Base-by-base conservation (phyloP, 2,888 invertebrate species). In the Catocala sponsa region DNA sequence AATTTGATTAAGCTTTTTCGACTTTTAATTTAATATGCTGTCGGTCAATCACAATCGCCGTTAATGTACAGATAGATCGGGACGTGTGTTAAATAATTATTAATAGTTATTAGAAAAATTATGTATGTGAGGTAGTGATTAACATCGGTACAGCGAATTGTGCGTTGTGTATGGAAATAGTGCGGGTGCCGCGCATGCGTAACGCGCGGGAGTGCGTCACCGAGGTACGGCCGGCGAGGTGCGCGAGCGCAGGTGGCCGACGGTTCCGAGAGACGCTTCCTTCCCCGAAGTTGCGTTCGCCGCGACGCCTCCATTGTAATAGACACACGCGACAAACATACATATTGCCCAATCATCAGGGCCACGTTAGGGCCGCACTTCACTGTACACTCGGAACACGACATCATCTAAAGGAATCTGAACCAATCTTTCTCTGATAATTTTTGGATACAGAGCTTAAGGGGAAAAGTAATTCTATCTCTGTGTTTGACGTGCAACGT, bases 191-290 rank as follows among this genome's bases (percentile, higher is more conserved):
- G 48, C 51, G 44, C 46, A 55, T 63, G 72, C 65, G 63, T 50
- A 35, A 49, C 49, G 46, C 25, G 42, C 12, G 35, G 35, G n/a
- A 5, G 35, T 50, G 59, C 44, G 59, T 53, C 59, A 58, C 51
- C 60, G 57, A 54, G 33, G 42, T 25, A 51, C 54, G 35, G 54
- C n/a, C 38, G 25, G 9, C 13, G 35, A 53, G 38, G 59, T 59
- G 63, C 60, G 63, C 62, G 50, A 62, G 72, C 75, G 76, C 82
- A 81, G 82, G 82, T 82, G 81, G 71, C 70, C 80, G 78, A 15
- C 25, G 5, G 80, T 85, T 86, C 85, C 85, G 82, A 84, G 85
- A 83, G 83, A 70, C 79, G 87, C 86, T 90, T 90, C 90, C 90
- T 89, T 89, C 89, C 84, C 85, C 86, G 90, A 90, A 89, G 70